phyloP scores from a whole-genome alignment of 2,113 vertebrate genomes.

The Pseudonaja textilis region DNA sequence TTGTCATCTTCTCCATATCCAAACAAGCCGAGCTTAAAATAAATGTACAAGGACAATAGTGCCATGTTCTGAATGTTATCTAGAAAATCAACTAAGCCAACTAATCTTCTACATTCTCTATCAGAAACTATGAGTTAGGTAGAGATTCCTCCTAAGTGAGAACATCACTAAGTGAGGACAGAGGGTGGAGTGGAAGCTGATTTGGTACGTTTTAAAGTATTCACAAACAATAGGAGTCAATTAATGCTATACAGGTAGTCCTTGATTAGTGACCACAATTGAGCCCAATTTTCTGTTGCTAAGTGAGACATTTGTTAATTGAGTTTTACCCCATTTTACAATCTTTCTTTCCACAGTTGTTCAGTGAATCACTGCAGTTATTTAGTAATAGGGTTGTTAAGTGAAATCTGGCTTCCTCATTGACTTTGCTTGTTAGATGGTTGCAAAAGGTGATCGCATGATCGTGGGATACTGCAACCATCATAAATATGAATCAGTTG shows the following conservation, averaged over 20 bases:
- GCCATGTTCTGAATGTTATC: conserved; percentile 13
- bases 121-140: not conserved
- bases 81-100: not conserved
- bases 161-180: not conserved
- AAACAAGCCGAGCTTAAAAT: conserved; percentile 58
- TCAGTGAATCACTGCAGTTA: not conserved
- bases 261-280: not conserved
- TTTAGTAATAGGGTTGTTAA: not conserved
- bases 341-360: not conserved
- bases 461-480: not conserved
- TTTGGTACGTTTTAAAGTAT: not conserved
- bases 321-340: not conserved
- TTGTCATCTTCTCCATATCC: conserved; percentile 51
- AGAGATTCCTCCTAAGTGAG: not conserved
- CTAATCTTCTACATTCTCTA: not conserved
- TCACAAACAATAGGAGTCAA: not conserved
- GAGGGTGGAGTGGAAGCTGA: not conserved
- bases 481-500: not conserved
- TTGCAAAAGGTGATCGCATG: not conserved
- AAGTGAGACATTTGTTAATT: not conserved
- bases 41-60: conserved; percentile 49
- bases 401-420: not conserved
- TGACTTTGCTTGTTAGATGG: not conserved
- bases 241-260: not conserved
- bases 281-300: not conserved